Evolutionary conservation across 1,140 invertebrate genomes (phyloP), one percentile per base, ranked within the genome.

Genomic region (Platyscapa corneri): DNA sequence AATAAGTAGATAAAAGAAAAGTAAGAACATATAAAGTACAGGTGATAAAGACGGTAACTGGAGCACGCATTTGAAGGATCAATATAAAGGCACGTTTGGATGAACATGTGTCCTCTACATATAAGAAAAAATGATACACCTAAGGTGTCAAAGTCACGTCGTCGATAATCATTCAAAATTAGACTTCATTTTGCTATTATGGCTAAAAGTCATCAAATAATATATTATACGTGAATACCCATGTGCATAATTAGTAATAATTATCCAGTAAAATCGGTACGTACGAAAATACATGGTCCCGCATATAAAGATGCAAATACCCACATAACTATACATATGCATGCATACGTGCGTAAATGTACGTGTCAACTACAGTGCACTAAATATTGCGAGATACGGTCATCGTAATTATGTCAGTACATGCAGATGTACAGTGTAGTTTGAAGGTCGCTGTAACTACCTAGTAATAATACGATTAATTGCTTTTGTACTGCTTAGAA

Each of bases 161-260:
- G 60, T 67, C 60, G 56, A 86, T 86, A 86, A 82, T 82, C n/a
- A 85, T 80, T 81, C 7, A 49, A 81, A 53, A 70, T 81, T 53
- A 84, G 39, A 67, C 53, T 67, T 64, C 3, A 14, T 30, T 60
- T 49, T n/a, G 32, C 8, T 39, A n/a, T 14, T 6, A 39, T n/a
- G 7, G 7, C 18, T 39, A 39, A 14, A 74, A n/a, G 23, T 74
- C 20, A 42, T 74, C 8, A 74, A 42, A 74, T 27, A 60, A 60
- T 27, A 27, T 60, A 60, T 60, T 14, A 5, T 10, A 27, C 18
- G 2, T 72, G 34, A 1, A 72, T 27, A 39, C 18, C 34, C 32
- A 12, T 72, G 23, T 1, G 3, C 20, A 32, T 39, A 39, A 12
- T 8, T 34, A n/a, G 1, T 34, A 5, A 8, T 16, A 3, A 70